A percentile compares a stretch with the other conserved stretches of the same genome.
Evolutionary conservation across 2,888 invertebrate species (phyloP).

Genomic region (Pseudeuparius sepicola): DNA sequence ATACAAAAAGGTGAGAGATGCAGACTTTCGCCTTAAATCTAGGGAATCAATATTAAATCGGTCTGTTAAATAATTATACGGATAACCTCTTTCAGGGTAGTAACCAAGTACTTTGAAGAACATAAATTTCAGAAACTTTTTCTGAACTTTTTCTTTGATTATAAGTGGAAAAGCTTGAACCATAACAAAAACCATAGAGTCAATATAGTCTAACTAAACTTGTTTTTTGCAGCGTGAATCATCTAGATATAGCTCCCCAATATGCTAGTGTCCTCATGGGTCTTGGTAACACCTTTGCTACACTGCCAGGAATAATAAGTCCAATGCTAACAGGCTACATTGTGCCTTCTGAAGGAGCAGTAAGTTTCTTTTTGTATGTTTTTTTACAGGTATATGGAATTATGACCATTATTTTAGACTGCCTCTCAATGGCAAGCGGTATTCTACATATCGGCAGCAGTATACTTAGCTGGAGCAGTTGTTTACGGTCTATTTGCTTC

Average conservation of each 20-base stretch:
- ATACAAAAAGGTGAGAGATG: too few relatives aligned
- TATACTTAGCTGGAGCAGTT: conserved; percentile 76
- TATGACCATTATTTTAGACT: conserved; percentile 15
- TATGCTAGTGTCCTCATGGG: conserved; percentile 26
- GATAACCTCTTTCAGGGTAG: too few relatives aligned
- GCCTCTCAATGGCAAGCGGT: conserved; percentile 65
- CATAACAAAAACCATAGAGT: too few relatives aligned
- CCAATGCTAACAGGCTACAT: conserved; percentile 27
- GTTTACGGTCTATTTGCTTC: conserved; percentile 76
- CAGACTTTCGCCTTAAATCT: too few relatives aligned
- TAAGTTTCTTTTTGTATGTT: not conserved
- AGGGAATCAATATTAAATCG: too few relatives aligned
- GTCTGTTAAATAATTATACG: too few relatives aligned
- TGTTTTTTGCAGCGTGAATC: conserved; percentile 23
- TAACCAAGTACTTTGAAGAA: too few relatives aligned
- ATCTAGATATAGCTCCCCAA: conserved; percentile 27
- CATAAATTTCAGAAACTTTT: too few relatives aligned
- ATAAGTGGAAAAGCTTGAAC: too few relatives aligned
- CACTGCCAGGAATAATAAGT: conserved; percentile 26
- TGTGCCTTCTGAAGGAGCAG: conserved; percentile 21
- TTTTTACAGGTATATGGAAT: conserved; percentile 1
- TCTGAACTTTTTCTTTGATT: too few relatives aligned
- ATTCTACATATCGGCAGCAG: conserved; percentile 73
- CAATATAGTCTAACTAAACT: not conserved
- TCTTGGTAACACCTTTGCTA: conserved; percentile 26